Conservation (phyloP, 2,113 vertebrate genomes). For the Lepidothrix coronata region DNA sequence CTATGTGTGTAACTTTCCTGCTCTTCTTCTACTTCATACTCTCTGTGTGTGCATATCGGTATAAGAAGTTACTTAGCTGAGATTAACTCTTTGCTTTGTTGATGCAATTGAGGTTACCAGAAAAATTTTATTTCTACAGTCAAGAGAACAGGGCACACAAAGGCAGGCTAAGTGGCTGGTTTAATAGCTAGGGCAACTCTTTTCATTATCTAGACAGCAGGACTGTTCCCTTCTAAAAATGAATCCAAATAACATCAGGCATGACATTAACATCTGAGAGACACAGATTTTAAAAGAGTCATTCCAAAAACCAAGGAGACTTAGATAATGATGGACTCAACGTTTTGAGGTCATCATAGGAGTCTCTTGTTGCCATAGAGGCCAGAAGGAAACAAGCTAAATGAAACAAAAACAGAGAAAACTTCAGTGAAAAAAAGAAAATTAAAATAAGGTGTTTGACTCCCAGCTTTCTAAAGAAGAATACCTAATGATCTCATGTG, state of each 20-base stretch:
- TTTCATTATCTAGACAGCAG: background rate
- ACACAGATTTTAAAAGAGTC: background rate
- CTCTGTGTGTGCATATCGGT: background rate
- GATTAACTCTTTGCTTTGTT: background rate
- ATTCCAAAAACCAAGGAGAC: background rate
- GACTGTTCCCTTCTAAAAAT: background rate
- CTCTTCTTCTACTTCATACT: background rate
- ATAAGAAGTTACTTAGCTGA: background rate
- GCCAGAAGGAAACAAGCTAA: background rate
- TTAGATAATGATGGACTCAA: background rate
- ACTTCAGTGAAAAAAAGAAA: background rate
- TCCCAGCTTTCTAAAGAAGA: background rate
- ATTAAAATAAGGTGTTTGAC: background rate
- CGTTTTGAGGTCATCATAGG: background rate
- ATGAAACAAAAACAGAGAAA: background rate
- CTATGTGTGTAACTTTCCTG: background rate
- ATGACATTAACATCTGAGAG: background rate
- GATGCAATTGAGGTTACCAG: background rate
- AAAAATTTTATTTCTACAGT: background rate
- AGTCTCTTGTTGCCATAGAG: background rate
- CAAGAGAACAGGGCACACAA: background rate
- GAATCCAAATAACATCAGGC: background rate
- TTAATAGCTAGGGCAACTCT: background rate
- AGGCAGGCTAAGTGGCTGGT: background rate
- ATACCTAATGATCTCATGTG: background rate